Evolutionary conservation across 1,140 invertebrate genomes (phyloP).

Genomic region (Drosophila repletoides): DNA sequence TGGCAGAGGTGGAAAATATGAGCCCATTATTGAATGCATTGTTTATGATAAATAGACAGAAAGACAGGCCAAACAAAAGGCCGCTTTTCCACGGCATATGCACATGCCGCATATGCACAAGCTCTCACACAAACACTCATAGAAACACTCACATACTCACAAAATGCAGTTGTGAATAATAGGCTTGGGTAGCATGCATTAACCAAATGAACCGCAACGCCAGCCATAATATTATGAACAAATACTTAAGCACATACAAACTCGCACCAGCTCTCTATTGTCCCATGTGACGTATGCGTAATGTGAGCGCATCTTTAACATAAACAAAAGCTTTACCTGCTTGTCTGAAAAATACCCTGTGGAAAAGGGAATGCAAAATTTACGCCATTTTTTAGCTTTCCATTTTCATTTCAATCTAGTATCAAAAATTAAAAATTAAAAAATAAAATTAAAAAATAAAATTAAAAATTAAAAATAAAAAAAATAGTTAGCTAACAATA

Average conservation of each 20-base stretch:
- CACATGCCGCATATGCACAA: background rate
- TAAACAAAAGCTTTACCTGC: background rate
- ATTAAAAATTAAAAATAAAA: too few species aligned
- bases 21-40: conserved; percentile 29
- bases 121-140: background rate
- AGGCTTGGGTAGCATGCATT: conserved; percentile 67
- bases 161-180: conserved; percentile 72
- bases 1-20: background rate
- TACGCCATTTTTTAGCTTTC: too few species aligned
- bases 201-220: conserved; percentile 76
- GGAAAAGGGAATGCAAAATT: background rate
- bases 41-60: conserved; percentile 38
- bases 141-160: conserved; percentile 5
- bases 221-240: conserved; percentile 53
- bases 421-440: too few species aligned
- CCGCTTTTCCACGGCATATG: conserved; percentile 19
- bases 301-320: conserved; percentile 26
- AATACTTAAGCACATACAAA: conserved; percentile 32
- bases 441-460: too few species aligned
- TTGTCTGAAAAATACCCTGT: background rate
- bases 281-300: conserved; percentile 55
- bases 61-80: conserved; percentile 43
- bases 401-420: too few species aligned
- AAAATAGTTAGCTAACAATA: too few species aligned
- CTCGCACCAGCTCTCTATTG: background rate